Evolutionary conservation across 1,140 invertebrate genomes (phyloP).

Genomic region (Drosophila chauvacae): DNA sequence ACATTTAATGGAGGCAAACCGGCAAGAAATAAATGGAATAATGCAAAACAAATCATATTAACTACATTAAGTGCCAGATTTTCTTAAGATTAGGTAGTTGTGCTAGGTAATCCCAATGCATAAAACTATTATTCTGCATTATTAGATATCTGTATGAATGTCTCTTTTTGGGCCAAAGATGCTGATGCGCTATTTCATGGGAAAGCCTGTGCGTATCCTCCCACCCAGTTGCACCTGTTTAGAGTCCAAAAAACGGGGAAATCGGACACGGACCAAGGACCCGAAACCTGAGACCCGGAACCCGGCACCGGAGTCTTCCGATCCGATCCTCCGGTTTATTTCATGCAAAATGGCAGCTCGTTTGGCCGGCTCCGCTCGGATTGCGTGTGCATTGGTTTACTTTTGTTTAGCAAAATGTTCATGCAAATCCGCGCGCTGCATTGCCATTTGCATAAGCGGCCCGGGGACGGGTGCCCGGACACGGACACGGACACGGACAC

Average conservation of each 20-base stretch:
- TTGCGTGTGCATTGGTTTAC: conserved; percentile 51
- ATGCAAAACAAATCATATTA: neutral
- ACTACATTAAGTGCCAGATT: neutral
- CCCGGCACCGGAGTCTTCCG: conserved; percentile 4
- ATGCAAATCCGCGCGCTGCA: conserved; percentile 51
- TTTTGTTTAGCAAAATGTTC: conserved; percentile 67
- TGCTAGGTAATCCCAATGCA: neutral
- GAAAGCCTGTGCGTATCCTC: neutral
- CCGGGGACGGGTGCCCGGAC: conserved; percentile 28
- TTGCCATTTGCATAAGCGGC: conserved; percentile 65
- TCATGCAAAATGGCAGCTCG: conserved; percentile 44
- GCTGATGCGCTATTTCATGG: neutral
- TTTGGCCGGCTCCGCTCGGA: conserved; percentile 29
- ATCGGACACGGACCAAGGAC: conserved; percentile 2
- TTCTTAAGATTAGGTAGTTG: neutral
- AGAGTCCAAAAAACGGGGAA: neutral
- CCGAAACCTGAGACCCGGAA: neutral
- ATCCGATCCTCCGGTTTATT: conserved; percentile 25
- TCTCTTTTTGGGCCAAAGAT: neutral
- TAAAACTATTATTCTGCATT: neutral
- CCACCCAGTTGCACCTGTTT: conserved; percentile 8
- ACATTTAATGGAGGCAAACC: neutral
- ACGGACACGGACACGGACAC: neutral
- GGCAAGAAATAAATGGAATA: too few relatives aligned
- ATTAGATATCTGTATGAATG: neutral